Evolutionary conservation across 1,140 invertebrate species (phyloP), one percentile per base, ranked within the genome.

Genomic region (Onthophagus taurus): DNA sequence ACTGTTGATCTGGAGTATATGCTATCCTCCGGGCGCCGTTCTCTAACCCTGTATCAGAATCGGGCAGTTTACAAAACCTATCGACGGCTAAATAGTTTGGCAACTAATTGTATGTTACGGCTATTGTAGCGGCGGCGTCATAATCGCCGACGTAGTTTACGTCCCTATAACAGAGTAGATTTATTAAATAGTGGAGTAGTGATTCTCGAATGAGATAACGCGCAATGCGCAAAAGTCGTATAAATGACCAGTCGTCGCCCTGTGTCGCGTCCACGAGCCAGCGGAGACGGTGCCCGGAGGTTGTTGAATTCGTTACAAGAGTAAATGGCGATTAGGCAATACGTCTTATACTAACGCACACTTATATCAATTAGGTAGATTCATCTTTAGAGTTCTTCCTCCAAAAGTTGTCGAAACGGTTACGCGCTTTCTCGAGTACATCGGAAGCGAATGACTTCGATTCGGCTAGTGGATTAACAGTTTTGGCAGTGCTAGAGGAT

Each of bases 331-430:
- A 39, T 39, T 39, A 39, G 37, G 20, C 37, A 39, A 37, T 39
- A 23, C 16, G 14, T 39, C 37, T 39, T 39, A 39, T 29, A 26
- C 37, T 39, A 39, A 39, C 23, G 20, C 37, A 39, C 37, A 39
- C 23, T 39, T 39, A 39, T 9, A 33, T 16, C 5, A 29, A 26
- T 39, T 37, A 45, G n/a, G 42, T 35, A 26, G 44, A 18, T 31
- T 66, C 64, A 49, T 67, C 65, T 48, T 61, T 65, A 45, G 36
- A 60, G 30, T 50, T 57, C 39, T 70, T 71, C 36, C 82, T 82
- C 87, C 87, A 91, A 65, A 90, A 90, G 55, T 87, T 80, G 67
- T 90, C 84, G 55, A 88, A 87, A 45, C 85, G 77, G 61, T 80
- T 84, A 44, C 82, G 77, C 48, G 87, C 85, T 54, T 82, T 79